A percentile compares a stretch with the other conserved stretches of the same genome.
These are phyloP conservation scores for Frankliniella intonsa DNA, from an alignment of 2,888 invertebrate genomes.

Conservation along the genomic window DNA sequence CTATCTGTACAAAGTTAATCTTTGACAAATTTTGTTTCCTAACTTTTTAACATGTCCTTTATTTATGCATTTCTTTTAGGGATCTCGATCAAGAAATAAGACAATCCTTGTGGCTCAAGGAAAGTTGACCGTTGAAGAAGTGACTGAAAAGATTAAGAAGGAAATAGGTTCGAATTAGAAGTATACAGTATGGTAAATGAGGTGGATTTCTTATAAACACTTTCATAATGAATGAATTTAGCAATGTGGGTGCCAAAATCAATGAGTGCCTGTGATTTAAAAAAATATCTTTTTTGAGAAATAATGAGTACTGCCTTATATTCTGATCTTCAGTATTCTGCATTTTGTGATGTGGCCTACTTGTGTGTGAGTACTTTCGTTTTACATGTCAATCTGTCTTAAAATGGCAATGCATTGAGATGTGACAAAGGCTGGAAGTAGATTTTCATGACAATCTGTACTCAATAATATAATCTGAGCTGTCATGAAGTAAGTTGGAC, in stretches of 20 bases:
- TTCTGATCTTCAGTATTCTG: neutral
- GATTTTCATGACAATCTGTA: too few species aligned
- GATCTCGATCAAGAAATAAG: slow-evolving; percentile 57
- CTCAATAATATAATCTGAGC: too few species aligned
- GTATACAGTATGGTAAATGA: neutral
- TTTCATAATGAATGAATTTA: too few species aligned
- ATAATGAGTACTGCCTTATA: neutral
- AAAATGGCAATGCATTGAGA: too few species aligned
- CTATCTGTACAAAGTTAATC: neutral
- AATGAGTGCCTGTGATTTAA: neutral
- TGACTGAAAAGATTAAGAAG: slow-evolving; percentile 47
- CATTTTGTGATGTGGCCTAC: neutral
- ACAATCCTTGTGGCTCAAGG: slow-evolving; percentile 47
- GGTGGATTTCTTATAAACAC: too few species aligned
- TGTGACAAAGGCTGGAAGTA: too few species aligned
- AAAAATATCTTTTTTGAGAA: neutral
- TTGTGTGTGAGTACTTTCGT: neutral
- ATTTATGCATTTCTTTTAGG: slow-evolving; percentile 43
- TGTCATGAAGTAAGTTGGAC: too few species aligned
- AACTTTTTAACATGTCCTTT: neutral
- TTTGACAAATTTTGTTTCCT: neutral
- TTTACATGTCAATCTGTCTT: neutral
- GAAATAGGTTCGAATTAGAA: slow-evolving; percentile 31
- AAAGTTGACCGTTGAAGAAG: slow-evolving; percentile 45
- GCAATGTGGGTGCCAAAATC: neutral